These are phyloP conservation scores for Andrena praecox DNA, from an alignment of 2,888 invertebrate genomes.

Conservation along the genomic window DNA sequence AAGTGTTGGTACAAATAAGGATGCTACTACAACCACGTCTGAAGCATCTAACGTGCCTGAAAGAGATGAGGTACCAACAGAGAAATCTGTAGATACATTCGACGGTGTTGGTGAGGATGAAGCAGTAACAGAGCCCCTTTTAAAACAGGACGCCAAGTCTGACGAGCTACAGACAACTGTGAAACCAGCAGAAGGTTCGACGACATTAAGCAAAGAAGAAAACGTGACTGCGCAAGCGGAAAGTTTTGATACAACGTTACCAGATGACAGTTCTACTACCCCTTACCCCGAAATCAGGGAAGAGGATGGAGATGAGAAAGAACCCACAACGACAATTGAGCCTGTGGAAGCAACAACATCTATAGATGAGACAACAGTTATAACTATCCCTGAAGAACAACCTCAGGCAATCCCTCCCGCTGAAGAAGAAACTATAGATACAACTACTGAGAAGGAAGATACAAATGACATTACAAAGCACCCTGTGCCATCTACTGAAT, in stretches of 20 bases:
- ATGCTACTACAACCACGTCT: background rate
- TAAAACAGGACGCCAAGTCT: conserved; percentile 42
- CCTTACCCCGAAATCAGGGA: conserved; percentile 16
- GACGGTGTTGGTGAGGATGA: background rate
- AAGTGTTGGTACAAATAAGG: background rate
- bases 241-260: background rate
- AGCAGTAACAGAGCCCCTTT: conserved; percentile 7
- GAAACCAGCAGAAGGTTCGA: conserved; percentile 12
- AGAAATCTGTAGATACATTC: conserved; percentile 20
- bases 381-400: conserved; percentile 22
- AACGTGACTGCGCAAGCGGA: conserved; percentile 21
- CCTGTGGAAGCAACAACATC: conserved; percentile 34
- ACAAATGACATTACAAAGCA: background rate
- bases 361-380: conserved; percentile 39
- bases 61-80: conserved; percentile 12
- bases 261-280: conserved; percentile 32
- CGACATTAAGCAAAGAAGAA: conserved; percentile 23
- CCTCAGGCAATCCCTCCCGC: conserved; percentile 18
- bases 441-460: background rate
- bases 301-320: conserved; percentile 3
- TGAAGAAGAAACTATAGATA: conserved; percentile 11
- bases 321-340: conserved; percentile 29
- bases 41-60: background rate
- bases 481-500: background rate
- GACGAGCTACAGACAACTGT: conserved; percentile 24